Evolutionary conservation across 2,888 invertebrate species (phyloP).

Genomic region (Balanococcus diminutus): DNA sequence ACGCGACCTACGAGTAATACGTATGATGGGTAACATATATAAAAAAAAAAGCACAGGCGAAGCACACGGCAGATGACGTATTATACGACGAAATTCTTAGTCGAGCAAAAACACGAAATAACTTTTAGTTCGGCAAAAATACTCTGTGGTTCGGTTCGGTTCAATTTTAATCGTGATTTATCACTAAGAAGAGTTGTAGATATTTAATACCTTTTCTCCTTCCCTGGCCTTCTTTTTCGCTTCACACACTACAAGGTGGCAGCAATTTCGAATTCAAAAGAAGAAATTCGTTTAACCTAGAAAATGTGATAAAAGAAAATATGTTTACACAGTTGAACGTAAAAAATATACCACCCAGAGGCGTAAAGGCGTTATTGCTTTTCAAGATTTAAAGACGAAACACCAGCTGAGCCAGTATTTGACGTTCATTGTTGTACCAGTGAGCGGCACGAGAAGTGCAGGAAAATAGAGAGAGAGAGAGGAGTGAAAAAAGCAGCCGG

Average conservation of each 20-base stretch:
- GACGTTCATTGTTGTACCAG: neutral
- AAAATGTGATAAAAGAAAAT: slow-evolving; percentile 1
- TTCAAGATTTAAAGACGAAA: slow-evolving; percentile 11
- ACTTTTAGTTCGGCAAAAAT: slow-evolving; percentile 5
- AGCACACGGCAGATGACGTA: neutral
- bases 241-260: neutral
- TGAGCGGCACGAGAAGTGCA: neutral
- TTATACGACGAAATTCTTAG: neutral
- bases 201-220: neutral
- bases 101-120: neutral
- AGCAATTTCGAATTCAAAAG: slow-evolving; percentile 11
- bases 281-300: slow-evolving; percentile 11
- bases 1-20: neutral
- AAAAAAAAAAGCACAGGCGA: too few relatives aligned
- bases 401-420: slow-evolving; percentile 11
- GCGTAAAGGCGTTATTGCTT: slow-evolving; percentile 11
- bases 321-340: neutral
- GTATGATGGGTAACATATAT: too few relatives aligned
- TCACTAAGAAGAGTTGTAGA: neutral
- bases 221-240: neutral
- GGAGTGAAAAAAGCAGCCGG: neutral
- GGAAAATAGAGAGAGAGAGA: neutral
- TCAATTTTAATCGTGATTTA: slow-evolving; percentile 5
- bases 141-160: neutral
- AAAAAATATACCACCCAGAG: slow-evolving; percentile 11